A percentile compares a stretch with the other conserved stretches of the same genome.
Evolutionary conservation across 2,888 invertebrate genomes (phyloP).

Genomic region (Xanthostigma xanthostigma): DNA sequence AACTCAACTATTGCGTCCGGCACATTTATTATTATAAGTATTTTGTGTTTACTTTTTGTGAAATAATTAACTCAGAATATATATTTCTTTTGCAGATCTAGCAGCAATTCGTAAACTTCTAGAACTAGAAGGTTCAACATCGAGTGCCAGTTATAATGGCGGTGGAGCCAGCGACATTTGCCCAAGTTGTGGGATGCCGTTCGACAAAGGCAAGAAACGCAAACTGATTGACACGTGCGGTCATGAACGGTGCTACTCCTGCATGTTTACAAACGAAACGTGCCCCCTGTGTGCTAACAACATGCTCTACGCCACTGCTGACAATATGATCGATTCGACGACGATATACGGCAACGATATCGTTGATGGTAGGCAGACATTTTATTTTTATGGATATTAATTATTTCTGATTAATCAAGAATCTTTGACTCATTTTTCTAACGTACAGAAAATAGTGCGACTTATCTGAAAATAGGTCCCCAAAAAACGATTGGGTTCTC

Average conservation of each 20-base stretch:
- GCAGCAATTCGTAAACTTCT: conserved; percentile 68
- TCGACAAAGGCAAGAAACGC: conserved; percentile 92
- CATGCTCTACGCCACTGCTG: not conserved
- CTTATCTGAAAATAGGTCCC: too few relatives aligned
- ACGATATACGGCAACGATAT: too few relatives aligned
- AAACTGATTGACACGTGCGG: conserved; percentile 90
- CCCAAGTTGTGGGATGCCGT: conserved; percentile 83
- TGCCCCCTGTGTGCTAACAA: conserved; percentile 63
- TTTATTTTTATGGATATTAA: too few relatives aligned
- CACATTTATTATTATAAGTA: too few relatives aligned
- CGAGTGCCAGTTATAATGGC: conserved; percentile 17
- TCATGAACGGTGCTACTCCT: conserved; percentile 89
- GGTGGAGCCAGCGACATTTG: conserved; percentile 40
- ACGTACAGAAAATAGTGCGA: too few relatives aligned
- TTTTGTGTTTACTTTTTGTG: not conserved
- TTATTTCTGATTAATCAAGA: too few relatives aligned
- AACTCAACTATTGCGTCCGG: too few relatives aligned
- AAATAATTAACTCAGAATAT: not conserved
- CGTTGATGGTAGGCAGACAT: too few relatives aligned
- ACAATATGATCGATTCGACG: too few relatives aligned
- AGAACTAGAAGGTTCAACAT: conserved; percentile 41
- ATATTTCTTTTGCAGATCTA: conserved; percentile 47
- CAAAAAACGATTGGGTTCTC: too few relatives aligned
- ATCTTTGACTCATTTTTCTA: too few relatives aligned
- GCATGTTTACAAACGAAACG: conserved; percentile 82